Percentiles rank a stretch among this genome's conserved stretches.
Conservation (phyloP, 2,113 vertebrate genomes). For the Sceloporus undulatus region DNA sequence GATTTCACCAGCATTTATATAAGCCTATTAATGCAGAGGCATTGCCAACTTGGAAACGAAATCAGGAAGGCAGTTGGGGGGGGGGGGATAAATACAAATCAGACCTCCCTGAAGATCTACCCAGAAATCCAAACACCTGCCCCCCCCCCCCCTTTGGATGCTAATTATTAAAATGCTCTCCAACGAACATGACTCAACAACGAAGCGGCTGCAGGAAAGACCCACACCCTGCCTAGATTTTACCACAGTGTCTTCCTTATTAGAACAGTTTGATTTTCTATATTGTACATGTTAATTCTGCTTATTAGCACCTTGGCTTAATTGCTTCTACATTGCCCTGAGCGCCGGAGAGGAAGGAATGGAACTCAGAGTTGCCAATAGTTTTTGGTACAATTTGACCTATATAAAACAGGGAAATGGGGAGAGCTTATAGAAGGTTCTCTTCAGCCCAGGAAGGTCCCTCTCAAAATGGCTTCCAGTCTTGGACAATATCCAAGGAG, state of each 20-base stretch:
- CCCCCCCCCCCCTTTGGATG: accelerated
- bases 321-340: constrained; percentile 49
- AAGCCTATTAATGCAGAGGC: not conserved
- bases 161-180: not conserved
- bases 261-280: constrained; percentile 58
- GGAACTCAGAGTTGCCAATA: not conserved
- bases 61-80: not conserved
- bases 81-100: not conserved
- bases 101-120: constrained; percentile 1
- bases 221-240: constrained; percentile 17
- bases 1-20: not conserved
- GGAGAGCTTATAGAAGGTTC: too few species aligned
- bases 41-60: not conserved
- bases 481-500: not conserved
- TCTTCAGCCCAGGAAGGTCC: not conserved
- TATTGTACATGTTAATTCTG: constrained; percentile 43
- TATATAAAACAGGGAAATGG: not conserved
- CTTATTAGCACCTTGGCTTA: constrained; percentile 52
- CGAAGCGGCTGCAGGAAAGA: not conserved
- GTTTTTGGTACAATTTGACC: not conserved
- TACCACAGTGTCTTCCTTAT: not conserved
- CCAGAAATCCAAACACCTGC: not conserved
- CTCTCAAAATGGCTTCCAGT: not conserved
- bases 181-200: not conserved
- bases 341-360: not conserved